Evolutionary conservation across 2,113 vertebrate species (phyloP).

Genomic region (Picathartes gymnocephalus): DNA sequence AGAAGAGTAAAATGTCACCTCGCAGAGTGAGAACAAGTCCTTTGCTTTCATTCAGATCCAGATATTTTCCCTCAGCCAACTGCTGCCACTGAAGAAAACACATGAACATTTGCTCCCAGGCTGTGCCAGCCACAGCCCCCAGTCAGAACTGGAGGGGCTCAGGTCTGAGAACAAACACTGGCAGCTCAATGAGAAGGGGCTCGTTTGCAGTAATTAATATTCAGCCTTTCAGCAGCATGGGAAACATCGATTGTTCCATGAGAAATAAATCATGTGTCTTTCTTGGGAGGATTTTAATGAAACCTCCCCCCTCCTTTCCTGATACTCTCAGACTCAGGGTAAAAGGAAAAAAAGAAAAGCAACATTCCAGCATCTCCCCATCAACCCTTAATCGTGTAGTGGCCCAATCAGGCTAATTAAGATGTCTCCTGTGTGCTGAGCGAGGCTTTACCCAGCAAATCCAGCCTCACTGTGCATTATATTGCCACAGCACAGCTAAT

Average conservation of each 20-base stretch:
- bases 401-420: conserved; percentile 43
- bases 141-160: background rate
- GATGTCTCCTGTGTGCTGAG: conserved; percentile 14
- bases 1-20: background rate
- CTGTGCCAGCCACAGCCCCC: background rate
- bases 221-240: background rate
- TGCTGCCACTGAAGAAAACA: background rate
- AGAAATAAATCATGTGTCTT: conserved; percentile 24
- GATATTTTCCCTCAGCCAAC: background rate
- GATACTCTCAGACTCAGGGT: background rate
- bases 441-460: background rate
- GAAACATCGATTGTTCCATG: background rate
- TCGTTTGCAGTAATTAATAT: conserved; percentile 19
- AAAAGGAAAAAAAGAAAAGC: background rate
- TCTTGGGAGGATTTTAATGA: conserved; percentile 34
- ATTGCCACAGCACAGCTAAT: background rate
- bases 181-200: background rate
- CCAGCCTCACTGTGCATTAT: background rate
- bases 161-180: background rate
- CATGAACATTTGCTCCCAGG: background rate
- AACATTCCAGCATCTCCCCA: conserved; percentile 25
- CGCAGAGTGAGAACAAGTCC: background rate
- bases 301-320: background rate
- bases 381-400: conserved; percentile 12
- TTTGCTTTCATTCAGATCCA: background rate